Percentiles rank a stretch among this genome's conserved stretches.
Conservation (phyloP, 2,888 invertebrate genomes). For the Drosophila acutilabella region DNA sequence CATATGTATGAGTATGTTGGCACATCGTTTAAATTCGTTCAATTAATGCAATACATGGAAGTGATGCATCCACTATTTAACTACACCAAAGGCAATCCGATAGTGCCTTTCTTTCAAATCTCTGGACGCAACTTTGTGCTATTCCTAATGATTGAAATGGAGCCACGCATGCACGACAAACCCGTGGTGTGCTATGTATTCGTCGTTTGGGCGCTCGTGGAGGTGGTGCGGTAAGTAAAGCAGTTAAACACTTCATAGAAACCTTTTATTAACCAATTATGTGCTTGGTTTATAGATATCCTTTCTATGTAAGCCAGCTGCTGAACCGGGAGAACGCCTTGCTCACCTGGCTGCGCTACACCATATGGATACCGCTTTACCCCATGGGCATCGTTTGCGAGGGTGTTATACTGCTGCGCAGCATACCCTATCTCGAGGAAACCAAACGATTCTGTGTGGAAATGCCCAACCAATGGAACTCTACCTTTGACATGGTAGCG, state of each 20-base stretch:
- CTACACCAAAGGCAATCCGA: conserved; percentile 91
- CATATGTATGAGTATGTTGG: conserved; percentile 91
- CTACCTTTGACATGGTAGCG: conserved; percentile 93
- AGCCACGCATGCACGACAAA: conserved; percentile 93
- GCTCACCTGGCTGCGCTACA: conserved; percentile 96
- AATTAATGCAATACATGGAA: conserved; percentile 93
- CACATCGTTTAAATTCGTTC: conserved; percentile 91
- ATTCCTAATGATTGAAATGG: conserved; percentile 93
- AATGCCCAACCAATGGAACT: conserved; percentile 94
- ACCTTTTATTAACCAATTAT: not conserved
- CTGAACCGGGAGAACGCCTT: conserved; percentile 90
- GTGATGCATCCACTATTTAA: conserved; percentile 95
- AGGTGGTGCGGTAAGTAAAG: conserved; percentile 90
- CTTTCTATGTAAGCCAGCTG: conserved; percentile 94
- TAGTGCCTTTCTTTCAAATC: conserved; percentile 92
- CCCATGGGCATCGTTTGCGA: conserved; percentile 96
- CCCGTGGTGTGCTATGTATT: conserved; percentile 96
- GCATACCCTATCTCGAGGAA: conserved; percentile 95
- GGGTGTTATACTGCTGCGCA: conserved; percentile 91
- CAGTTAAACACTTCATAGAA: not conserved
- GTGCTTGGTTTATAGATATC: conserved; percentile 89
- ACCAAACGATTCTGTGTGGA: conserved; percentile 90
- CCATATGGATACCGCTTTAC: conserved; percentile 96
- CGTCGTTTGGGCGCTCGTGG: conserved; percentile 92
- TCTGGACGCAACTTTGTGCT: conserved; percentile 92